phyloP scores from a whole-genome alignment of 2,888 invertebrate species.

The Boloria euphrosyne region DNA sequence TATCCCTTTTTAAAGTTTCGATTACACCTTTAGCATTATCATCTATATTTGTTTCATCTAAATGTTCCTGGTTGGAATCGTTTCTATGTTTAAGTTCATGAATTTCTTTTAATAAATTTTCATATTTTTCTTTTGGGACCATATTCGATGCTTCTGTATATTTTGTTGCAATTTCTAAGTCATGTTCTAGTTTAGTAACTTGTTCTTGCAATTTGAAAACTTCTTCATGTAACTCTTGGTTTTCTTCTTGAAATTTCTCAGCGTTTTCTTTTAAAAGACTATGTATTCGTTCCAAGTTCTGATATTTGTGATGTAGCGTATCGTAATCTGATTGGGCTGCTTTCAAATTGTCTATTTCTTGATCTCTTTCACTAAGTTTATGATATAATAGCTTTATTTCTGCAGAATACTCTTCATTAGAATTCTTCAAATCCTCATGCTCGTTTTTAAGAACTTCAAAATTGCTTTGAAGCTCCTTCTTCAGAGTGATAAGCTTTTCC shows the following conservation, averaged over 20 bases:
- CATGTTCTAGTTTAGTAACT: slow-evolving; percentile 73
- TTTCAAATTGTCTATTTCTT: slow-evolving; percentile 60
- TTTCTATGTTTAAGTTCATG: slow-evolving; percentile 62
- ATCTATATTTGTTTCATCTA: slow-evolving; percentile 75
- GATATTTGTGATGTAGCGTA: slow-evolving; percentile 72
- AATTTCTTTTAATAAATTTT: slow-evolving; percentile 63
- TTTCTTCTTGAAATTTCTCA: slow-evolving; percentile 79
- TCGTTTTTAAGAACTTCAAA: slow-evolving; percentile 75
- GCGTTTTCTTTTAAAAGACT: slow-evolving; percentile 71
- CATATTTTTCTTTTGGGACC: slow-evolving; percentile 66
- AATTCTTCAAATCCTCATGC: slow-evolving; percentile 69
- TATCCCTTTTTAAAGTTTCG: slow-evolving; percentile 75
- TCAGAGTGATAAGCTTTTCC: slow-evolving; percentile 79
- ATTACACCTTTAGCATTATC: slow-evolving; percentile 78
- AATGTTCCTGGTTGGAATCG: slow-evolving; percentile 57
- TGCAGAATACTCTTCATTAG: slow-evolving; percentile 71
- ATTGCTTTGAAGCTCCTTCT: slow-evolving; percentile 79
- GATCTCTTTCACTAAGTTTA: slow-evolving; percentile 73
- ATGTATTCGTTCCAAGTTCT: slow-evolving; percentile 74
- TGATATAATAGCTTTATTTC: slow-evolving; percentile 68
- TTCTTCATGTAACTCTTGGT: slow-evolving; percentile 78
- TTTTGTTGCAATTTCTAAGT: slow-evolving; percentile 64
- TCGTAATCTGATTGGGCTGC: slow-evolving; percentile 60
- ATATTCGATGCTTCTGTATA: slow-evolving; percentile 55
- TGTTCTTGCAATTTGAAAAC: slow-evolving; percentile 75